Conservation (phyloP, 2,797 vertebrate species). For the Anabacerthia variegaticeps region DNA sequence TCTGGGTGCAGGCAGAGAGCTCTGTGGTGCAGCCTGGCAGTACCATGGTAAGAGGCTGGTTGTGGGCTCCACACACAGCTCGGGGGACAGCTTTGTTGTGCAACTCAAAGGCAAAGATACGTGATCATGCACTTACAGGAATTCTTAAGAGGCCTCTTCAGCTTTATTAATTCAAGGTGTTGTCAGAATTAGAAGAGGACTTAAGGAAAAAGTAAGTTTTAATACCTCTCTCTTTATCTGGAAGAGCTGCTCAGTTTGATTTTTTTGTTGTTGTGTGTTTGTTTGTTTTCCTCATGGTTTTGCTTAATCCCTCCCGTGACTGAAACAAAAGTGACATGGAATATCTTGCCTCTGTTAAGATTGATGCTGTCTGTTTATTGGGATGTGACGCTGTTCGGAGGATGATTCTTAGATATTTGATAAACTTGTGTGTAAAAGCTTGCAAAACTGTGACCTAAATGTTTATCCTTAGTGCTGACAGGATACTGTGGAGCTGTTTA, state of each 20-base stretch:
- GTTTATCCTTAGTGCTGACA: slow-evolving; percentile 7
- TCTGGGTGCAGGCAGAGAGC: not conserved
- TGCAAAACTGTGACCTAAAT: slow-evolving; percentile 2
- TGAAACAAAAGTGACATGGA: not conserved
- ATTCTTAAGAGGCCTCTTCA: not conserved
- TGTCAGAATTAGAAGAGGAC: not conserved
- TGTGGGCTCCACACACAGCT: fast-evolving
- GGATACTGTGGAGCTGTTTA: slow-evolving; percentile 2
- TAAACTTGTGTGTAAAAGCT: not conserved
- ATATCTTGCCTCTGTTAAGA: not conserved
- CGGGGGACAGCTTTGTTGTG: not conserved
- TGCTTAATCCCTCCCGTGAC: not conserved
- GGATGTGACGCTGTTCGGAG: not conserved
- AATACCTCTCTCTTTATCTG: not conserved
- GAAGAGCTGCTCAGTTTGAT: not conserved
- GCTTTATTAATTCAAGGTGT: not conserved
- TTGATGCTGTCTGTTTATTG: not conserved
- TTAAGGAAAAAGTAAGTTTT: not conserved
- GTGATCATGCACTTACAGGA: fast-evolving
- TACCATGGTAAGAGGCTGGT: fast-evolving
- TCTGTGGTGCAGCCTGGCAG: not conserved
- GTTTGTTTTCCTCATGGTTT: not conserved
- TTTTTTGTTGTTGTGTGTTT: not conserved
- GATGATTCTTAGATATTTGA: not conserved
- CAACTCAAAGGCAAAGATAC: not conserved